Conservation (phyloP, 2,797 vertebrate species). For the Helostoma temminkii region DNA sequence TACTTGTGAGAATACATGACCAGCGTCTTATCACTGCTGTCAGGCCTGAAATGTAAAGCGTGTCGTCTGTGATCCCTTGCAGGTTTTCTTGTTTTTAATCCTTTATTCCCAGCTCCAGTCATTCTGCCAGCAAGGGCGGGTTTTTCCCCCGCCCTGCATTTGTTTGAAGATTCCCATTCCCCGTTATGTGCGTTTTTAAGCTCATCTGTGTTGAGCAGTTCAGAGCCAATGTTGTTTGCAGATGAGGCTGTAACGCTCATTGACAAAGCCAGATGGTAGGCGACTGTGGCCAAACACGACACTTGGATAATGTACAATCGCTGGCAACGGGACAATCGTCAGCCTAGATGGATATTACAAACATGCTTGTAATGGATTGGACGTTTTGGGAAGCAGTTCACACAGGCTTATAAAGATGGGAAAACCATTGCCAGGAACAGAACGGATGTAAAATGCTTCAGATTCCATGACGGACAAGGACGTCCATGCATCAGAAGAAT, state of each 20-base stretch:
- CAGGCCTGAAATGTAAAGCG: slow-evolving; percentile 78
- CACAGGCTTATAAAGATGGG: slow-evolving; percentile 75
- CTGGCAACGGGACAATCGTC: slow-evolving; percentile 80
- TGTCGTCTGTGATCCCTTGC: slow-evolving; percentile 72
- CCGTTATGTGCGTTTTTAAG: slow-evolving; percentile 74
- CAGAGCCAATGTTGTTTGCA: slow-evolving; percentile 83
- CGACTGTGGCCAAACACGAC: slow-evolving; percentile 84
- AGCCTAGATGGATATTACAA: slow-evolving; percentile 85
- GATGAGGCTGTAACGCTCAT: slow-evolving; percentile 82
- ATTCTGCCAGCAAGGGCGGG: slow-evolving; percentile 59
- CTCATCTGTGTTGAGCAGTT: slow-evolving; percentile 77
- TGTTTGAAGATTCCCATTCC: slow-evolving; percentile 76
- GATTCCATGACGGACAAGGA: slow-evolving; percentile 75
- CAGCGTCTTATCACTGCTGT: slow-evolving; percentile 77
- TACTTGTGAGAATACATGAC: slow-evolving; percentile 76
- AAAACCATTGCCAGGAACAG: slow-evolving; percentile 70
- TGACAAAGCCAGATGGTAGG: slow-evolving; percentile 85
- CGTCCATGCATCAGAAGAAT: slow-evolving; percentile 47
- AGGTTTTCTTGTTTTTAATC: slow-evolving; percentile 78
- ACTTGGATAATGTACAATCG: slow-evolving; percentile 84
- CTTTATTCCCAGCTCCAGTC: slow-evolving; percentile 71
- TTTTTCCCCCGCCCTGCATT: slow-evolving; percentile 40
- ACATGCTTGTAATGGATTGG: slow-evolving; percentile 86
- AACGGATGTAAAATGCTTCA: slow-evolving; percentile 74
- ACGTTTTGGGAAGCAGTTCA: slow-evolving; percentile 80